Evolutionary conservation across 2,113 vertebrate species (phyloP).

Genomic region (Nycticebus coucang): DNA sequence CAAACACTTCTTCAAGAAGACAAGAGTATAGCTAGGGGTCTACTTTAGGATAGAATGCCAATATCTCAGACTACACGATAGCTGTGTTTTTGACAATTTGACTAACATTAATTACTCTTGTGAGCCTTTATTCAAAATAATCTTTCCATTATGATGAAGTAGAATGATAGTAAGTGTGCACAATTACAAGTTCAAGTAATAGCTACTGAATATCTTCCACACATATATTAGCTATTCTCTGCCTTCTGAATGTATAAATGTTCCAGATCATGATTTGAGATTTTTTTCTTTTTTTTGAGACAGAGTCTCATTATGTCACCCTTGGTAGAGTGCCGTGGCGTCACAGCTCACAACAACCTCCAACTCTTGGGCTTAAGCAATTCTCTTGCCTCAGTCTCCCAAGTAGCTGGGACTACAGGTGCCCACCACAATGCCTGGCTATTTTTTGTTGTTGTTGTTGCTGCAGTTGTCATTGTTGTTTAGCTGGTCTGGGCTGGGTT

Average conservation of each 20-base stretch:
- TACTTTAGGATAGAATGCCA: neutral
- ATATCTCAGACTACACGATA: neutral
- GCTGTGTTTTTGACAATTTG: constrained; percentile 23
- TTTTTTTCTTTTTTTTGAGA: too few relatives aligned
- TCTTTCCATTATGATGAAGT: constrained; percentile 52
- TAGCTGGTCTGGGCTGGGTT: too few relatives aligned
- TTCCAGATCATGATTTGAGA: neutral
- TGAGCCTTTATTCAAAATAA: constrained; percentile 51
- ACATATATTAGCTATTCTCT: neutral
- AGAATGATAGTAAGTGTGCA: constrained; percentile 18
- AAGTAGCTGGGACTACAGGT: too few relatives aligned
- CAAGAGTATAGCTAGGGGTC: neutral
- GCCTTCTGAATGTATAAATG: neutral
- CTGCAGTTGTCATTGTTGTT: too few relatives aligned
- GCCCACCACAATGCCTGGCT: too few relatives aligned
- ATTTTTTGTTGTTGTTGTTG: too few relatives aligned
- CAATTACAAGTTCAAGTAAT: constrained; percentile 27
- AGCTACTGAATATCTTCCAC: neutral
- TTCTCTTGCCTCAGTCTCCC: too few relatives aligned
- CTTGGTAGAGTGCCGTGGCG: too few relatives aligned
- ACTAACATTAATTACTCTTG: constrained; percentile 36
- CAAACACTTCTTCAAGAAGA: constrained; percentile 23
- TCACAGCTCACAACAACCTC: too few relatives aligned
- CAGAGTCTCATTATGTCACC: too few relatives aligned
- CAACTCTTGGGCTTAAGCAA: too few relatives aligned